Evolutionary conservation across 2,888 invertebrate species (phyloP), one percentile per base, ranked within the genome.

Genomic region (Gibbula magus): DNA sequence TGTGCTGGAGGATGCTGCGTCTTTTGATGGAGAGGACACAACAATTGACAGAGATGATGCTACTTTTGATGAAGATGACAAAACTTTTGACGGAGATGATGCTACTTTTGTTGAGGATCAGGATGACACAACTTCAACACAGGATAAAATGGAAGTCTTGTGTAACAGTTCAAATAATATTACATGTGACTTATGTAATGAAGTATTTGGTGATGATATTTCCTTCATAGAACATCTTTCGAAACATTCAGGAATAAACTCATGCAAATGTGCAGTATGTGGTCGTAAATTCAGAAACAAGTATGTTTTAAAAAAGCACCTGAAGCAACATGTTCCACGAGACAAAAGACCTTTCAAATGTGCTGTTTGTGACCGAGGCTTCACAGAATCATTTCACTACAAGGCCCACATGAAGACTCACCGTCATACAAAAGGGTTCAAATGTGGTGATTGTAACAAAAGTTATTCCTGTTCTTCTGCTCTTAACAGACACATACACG

Each of bases 271-370:
- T 70, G 70, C 70, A 18, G 70, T 70, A 32, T 70, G 70, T 39
- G 39, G 39, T 18, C 39, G 70, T 20, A 70, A 39, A 20, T 70
- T 70, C n/a, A 35, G n/a, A 13, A 70, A 35, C 70, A 70, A 70
- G 20, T 70, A 70, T 70, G 70, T 70, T 18, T 35, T 70, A 18
- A 70, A 70, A 13, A 66, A 77, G 13, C 80, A 80, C 53, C 18
- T 80, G 75, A 67, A 70, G 20, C 76, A 18, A 67, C 80, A 80
- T 45, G 20, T 70, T 35, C 66, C 53, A 29, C 39, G 52, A 54
- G 75, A 67, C 4, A 18, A 67, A 20, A 77, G 45, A 45, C n/a
- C 35, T n/a, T 56, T 54, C 45, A 66, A 73, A 66, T 80, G 80
- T 73, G 16, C 52, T 18, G 18, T 77, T n/a, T 80, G 80, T 45